A percentile compares a stretch with the other conserved stretches of the same genome.
These are phyloP conservation scores for Lasioglossum baleicum DNA, from an alignment of 1,140 invertebrate genomes.

Conservation along the genomic window DNA sequence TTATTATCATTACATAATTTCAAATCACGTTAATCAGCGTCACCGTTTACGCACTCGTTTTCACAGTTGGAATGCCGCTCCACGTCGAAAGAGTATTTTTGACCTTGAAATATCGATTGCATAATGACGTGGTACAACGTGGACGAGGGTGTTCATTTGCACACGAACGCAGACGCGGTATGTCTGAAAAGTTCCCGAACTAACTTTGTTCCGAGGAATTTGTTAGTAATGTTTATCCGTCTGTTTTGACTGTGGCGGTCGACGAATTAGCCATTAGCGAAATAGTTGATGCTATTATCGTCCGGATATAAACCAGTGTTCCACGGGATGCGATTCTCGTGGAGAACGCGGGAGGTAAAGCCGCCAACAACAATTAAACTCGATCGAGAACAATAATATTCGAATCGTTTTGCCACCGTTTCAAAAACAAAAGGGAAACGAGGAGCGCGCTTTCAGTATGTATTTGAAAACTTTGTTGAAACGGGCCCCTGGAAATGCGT, in stretches of 20 bases:
- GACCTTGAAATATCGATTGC: not conserved
- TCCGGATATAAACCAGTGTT: too few relatives aligned
- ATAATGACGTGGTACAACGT: not conserved
- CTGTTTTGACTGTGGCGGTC: not conserved
- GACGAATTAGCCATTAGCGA: not conserved
- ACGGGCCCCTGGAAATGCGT: too few relatives aligned
- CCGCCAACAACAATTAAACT: not conserved
- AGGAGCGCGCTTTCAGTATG: not conserved
- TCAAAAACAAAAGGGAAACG: not conserved
- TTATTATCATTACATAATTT: not conserved
- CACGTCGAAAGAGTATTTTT: not conserved
- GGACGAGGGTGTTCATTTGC: not conserved
- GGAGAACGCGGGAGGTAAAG: not conserved
- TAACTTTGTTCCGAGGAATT: not conserved
- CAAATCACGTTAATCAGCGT: not conserved
- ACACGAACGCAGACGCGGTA: conserved; percentile 1
- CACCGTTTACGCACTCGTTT: not conserved
- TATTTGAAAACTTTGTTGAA: not conserved
- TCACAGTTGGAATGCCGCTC: not conserved
- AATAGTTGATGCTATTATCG: not conserved
- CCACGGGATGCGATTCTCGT: too few relatives aligned
- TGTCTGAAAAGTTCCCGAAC: conserved; percentile 1
- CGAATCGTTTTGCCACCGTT: too few relatives aligned
- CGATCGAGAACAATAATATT: not conserved
- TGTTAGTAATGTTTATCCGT: not conserved